Evolutionary conservation across 2,797 vertebrate species (phyloP).

Genomic region (Sebastes trivittatus): DNA sequence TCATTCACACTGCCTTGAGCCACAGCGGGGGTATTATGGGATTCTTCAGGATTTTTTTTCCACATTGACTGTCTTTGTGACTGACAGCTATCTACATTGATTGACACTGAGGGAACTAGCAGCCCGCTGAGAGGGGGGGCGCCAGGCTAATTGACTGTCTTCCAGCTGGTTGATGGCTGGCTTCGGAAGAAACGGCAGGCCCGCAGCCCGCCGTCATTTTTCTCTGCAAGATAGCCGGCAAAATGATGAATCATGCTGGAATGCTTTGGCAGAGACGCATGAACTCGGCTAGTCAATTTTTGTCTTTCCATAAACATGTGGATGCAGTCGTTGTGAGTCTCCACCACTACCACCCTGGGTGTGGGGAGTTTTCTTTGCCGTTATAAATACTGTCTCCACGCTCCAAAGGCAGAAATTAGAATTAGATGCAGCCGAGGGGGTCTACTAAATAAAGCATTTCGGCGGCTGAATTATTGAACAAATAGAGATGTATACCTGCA

Average conservation of each 20-base stretch:
- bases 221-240: slow-evolving; percentile 35
- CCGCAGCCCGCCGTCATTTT: slow-evolving; percentile 33
- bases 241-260: slow-evolving; percentile 43
- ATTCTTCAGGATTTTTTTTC: slow-evolving; percentile 43
- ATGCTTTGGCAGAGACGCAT: slow-evolving; percentile 41
- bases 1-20: slow-evolving; percentile 60
- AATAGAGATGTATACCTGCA: slow-evolving; percentile 77
- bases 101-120: slow-evolving; percentile 62
- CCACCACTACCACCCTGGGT: slow-evolving; percentile 17
- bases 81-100: slow-evolving; percentile 80
- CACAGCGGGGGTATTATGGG: slow-evolving; percentile 57
- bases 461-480: slow-evolving; percentile 75
- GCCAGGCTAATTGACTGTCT: slow-evolving; percentile 74
- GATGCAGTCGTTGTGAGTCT: slow-evolving; percentile 32
- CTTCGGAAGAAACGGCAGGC: slow-evolving; percentile 38
- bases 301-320: slow-evolving; percentile 48
- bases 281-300: slow-evolving; percentile 13
- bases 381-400: slow-evolving; percentile 50
- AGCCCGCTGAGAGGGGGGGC: slow-evolving; percentile 48
- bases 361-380: slow-evolving; percentile 21
- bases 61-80: slow-evolving; percentile 58
- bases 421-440: slow-evolving; percentile 52
- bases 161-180: slow-evolving; percentile 66
- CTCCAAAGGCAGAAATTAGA: slow-evolving; percentile 61
- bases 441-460: slow-evolving; percentile 76